Percentiles rank a stretch among this genome's conserved stretches.
Evolutionary conservation across 2,888 invertebrate genomes (phyloP).

Genomic region (Noctua fimbriata): DNA sequence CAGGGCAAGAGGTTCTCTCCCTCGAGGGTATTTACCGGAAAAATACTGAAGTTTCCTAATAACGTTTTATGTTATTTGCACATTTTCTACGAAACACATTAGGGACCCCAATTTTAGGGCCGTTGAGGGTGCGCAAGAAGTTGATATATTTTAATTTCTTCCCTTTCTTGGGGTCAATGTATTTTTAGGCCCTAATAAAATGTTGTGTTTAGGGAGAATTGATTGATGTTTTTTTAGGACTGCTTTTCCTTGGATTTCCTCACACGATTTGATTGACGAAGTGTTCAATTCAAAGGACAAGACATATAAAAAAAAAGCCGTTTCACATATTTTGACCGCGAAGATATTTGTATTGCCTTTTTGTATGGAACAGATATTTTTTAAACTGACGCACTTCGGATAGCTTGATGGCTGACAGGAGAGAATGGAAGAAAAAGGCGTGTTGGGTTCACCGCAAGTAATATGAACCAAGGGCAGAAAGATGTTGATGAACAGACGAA

Average conservation of each 20-base stretch:
- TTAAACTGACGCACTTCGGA: not conserved
- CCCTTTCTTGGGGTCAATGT: constrained; percentile 13
- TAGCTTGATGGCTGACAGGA: not conserved
- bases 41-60: constrained; percentile 50
- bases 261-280: not conserved
- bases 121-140: constrained; percentile 3
- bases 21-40: constrained; percentile 43
- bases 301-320: not conserved
- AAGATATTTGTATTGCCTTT: not conserved
- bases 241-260: not conserved
- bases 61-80: constrained; percentile 58
- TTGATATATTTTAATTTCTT: constrained; percentile 36
- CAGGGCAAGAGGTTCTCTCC: constrained; percentile 28
- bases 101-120: constrained; percentile 19
- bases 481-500: no score
- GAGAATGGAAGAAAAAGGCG: no score
- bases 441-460: no score
- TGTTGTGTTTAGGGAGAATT: not conserved
- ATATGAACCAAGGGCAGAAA: no score
- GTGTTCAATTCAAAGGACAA: not conserved
- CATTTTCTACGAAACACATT: constrained; percentile 51
- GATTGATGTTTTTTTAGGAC: constrained; percentile 24
- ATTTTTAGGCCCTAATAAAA: constrained; percentile 28
- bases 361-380: not conserved
- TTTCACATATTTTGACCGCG: not conserved